These are phyloP conservation scores for Dyspetes luteomarginatus DNA, from an alignment of 2,888 invertebrate genomes.

Conservation along the genomic window DNA sequence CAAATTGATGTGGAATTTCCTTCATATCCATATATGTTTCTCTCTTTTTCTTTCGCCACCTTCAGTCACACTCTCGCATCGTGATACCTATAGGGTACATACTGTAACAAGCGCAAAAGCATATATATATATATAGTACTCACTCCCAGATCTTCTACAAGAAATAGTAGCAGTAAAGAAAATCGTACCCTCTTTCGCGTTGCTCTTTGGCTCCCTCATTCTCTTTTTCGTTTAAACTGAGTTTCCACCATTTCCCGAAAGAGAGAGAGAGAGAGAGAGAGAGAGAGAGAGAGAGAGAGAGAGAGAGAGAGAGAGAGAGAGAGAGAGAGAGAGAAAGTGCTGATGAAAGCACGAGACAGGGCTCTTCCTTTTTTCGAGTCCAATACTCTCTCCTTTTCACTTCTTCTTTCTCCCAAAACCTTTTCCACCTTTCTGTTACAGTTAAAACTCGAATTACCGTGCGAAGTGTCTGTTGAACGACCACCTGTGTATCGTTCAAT, in stretches of 20 bases:
- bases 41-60: slow-evolving; percentile 30
- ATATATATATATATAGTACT: slow-evolving; percentile 57
- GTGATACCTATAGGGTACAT: slow-evolving; percentile 1
- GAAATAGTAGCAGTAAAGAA: slow-evolving; percentile 66
- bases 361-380: slow-evolving; percentile 24
- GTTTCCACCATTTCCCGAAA: slow-evolving; percentile 43
- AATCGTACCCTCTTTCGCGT: slow-evolving; percentile 55
- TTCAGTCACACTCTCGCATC: slow-evolving; percentile 28
- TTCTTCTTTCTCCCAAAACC: slow-evolving; percentile 40
- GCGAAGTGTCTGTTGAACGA: slow-evolving; percentile 54
- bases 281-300: too few relatives aligned
- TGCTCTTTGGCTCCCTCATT: slow-evolving; percentile 7
- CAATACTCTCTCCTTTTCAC: slow-evolving; percentile 21
- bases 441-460: slow-evolving; percentile 61
- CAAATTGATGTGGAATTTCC: neutral
- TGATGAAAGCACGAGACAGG: slow-evolving; percentile 47
- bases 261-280: too few relatives aligned
- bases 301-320: too few relatives aligned
- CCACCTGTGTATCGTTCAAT: slow-evolving; percentile 51
- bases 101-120: slow-evolving; percentile 39
- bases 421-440: slow-evolving; percentile 35
- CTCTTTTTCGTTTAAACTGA: slow-evolving; percentile 9
- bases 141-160: slow-evolving; percentile 57
- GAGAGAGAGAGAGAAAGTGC: slow-evolving; percentile 24
- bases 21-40: slow-evolving; percentile 8